Evolutionary conservation across 2,888 invertebrate species (phyloP), one percentile per base, ranked within the genome.

Genomic region (Hydrotaea cyrtoneurina): DNA sequence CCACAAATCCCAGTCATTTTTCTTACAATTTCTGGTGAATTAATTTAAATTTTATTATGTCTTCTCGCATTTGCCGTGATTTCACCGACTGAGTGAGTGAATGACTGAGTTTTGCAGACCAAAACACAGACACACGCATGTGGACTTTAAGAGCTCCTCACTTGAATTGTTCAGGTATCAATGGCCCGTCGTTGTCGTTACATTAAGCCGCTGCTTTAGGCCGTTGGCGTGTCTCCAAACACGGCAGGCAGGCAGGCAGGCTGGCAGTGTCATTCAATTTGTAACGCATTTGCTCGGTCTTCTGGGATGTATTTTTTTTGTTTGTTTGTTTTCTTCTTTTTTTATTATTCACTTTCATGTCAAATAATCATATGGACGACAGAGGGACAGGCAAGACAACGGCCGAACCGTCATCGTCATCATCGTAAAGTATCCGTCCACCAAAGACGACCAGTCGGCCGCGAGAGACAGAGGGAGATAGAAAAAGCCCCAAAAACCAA

Each of bases 11-110:
- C 69, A 69, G 36, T 74, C 50, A 57, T 17, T 50, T 62, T 75
- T 80, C 69, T 79, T 83, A 83, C 82, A 83, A 83, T 79, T 83
- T 83, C 82, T 79, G 39, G 72, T 83, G 82, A 83, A 83, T 83
- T 83, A 76, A 83, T 83, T 83, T 82, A 78, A 82, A 82, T 82
- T 66, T 66, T 66, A 39, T 66, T 66, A 39, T 39, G 39, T 19
- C 64, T 31, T 76, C 69, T 75, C 17, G 43, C n/a, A 36, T 72
- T 53, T 50, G 7, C n/a, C 53, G 31, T 73, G 46, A 57, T 39
- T 46, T 7, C 31, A 57, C 62, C 13, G 31, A 31, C 31, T 31
- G 31, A 55, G 19, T 31, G 31, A 31, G 3, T 31, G 31, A 2
- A 31, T 59, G 55, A 59, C 73, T 39, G 43, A 76, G 72, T 76